phyloP scores from a whole-genome alignment of 2,113 vertebrate genomes.

The Arvicanthis niloticus region DNA sequence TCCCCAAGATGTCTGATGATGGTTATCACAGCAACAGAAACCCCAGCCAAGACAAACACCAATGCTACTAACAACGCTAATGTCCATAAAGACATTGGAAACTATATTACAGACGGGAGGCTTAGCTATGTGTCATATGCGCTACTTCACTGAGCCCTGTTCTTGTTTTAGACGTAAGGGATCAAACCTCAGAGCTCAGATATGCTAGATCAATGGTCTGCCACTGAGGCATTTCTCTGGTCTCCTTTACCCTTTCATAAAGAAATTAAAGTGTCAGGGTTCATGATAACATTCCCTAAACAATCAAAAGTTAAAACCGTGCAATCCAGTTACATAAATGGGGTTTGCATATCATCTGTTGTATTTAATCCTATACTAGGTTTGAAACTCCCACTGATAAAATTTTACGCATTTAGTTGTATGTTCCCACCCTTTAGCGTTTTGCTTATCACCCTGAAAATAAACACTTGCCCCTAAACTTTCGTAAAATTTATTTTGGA shows the following conservation, averaged over 20 bases:
- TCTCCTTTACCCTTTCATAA: conserved; percentile 11
- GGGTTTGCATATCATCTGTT: neutral
- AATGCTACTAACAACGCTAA: neutral
- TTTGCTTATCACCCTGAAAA: neutral
- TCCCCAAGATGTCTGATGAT: neutral
- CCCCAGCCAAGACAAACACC: neutral
- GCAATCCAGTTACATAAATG: neutral
- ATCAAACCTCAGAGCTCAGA: neutral
- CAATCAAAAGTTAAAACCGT: neutral
- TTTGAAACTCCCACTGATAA: conserved; percentile 8
- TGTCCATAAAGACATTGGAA: neutral
- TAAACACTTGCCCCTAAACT: neutral
- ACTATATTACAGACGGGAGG: neutral
- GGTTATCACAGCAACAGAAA: neutral
- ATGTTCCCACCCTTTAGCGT: neutral
- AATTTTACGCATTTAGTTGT: neutral
- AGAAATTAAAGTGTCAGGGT: neutral
- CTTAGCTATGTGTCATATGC: too few relatives aligned
- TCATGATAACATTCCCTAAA: neutral
- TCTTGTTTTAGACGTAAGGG: neutral
- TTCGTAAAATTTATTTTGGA: conserved; percentile 13
- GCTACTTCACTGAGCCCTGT: neutral
- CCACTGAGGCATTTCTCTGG: neutral
- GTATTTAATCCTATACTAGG: neutral
- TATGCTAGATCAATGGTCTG: neutral